Base-by-base conservation (phyloP, 2,113 vertebrate species). In the Tor tambroides region DNA sequence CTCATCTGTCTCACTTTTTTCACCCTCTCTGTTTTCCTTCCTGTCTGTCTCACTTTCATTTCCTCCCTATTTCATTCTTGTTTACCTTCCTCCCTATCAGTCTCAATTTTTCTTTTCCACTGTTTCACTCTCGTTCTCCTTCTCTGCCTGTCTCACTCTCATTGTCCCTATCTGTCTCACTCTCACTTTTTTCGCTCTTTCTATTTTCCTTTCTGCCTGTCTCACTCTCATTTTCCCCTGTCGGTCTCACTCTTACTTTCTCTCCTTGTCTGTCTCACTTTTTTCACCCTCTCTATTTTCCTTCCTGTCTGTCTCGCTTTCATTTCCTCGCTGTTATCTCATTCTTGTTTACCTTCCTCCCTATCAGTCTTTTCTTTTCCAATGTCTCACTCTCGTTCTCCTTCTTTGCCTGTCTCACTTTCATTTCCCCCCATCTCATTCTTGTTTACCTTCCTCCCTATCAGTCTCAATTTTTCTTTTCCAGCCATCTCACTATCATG, bases 241-340 rank as follows among this genome's bases (percentile, higher is more conserved):
- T 41, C 75, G 28, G 49, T 72, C 65, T 86, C 78, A 74, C 46
- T 86, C 59, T 82, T 2, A 43, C 35, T 83, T 32, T 32, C 32
- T 32, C 32, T 32, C 32, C 32, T 32, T 32, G 32, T 2, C 12
- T 14, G 12, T 49, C 46, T 49, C 12, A 49, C 12, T 49, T 49
- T 51, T 30, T 32, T 30, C 6, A 5, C 21, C 17, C 35, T 75
- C 1, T 43, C 71, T 43, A 21, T 41, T n/a, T 75, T 74, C 21
- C 32, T 54, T 79, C 19, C 17, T 21, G 1, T 21, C 8, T n/a
- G 35, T 41, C 35, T 43, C n/a, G 17, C 75, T 7, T 77, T 26
- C 12, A n/a, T n/a, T 15, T 28, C 15, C n/a, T 10, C 6, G 7
- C 51, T 10, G 11, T 3, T 49, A 49, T 49, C 46, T 49, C 46